Conservation (phyloP, 2,797 vertebrate genomes). For the Phalloptychus januarius region DNA sequence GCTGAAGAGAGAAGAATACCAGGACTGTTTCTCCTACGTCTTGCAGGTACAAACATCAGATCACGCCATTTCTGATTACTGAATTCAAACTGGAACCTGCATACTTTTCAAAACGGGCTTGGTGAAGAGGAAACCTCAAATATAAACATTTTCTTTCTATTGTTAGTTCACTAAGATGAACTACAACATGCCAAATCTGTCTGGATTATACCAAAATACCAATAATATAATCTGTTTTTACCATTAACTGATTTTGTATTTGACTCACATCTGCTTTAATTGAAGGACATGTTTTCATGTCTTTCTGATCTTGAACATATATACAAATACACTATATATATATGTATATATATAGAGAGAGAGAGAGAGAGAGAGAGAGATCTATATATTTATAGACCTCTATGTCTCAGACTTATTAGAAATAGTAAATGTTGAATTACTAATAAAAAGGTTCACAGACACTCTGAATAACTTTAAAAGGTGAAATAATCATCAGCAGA, state of each 20-base stretch:
- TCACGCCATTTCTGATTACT: neutral
- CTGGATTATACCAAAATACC: neutral
- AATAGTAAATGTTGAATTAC: neutral
- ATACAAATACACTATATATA: too few relatives aligned
- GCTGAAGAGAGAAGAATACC: slow-evolving; percentile 87
- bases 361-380: too few relatives aligned
- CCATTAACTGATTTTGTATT: neutral
- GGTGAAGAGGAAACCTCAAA: neutral
- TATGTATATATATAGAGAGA: too few relatives aligned
- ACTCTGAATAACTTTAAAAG: neutral
- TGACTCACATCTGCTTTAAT: neutral
- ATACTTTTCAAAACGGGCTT: neutral
- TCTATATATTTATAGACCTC: too few relatives aligned
- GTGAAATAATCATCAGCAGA: neutral
- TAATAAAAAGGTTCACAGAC: neutral
- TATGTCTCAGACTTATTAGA: neutral
- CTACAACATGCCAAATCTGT: neutral
- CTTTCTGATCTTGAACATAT: neutral
- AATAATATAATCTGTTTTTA: neutral
- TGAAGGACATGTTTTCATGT: neutral
- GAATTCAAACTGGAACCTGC: neutral
- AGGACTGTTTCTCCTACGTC: slow-evolving; percentile 95
- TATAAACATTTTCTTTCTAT: neutral
- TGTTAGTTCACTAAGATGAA: neutral
- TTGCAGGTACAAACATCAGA: slow-evolving; percentile 84